Conservation (phyloP, 1,140 invertebrate genomes). For the Sycobia sp. region DNA sequence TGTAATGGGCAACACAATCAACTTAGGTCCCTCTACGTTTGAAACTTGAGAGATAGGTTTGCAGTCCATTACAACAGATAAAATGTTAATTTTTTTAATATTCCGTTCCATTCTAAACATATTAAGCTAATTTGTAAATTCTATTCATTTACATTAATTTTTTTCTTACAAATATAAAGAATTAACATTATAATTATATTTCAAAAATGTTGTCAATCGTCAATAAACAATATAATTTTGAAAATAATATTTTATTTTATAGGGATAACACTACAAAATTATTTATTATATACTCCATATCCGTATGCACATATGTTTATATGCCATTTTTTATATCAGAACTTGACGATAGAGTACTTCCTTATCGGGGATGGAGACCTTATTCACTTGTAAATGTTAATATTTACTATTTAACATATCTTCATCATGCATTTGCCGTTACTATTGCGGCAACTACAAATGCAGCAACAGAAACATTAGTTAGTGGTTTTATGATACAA, state of each 20-base stretch:
- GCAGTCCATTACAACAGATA: too few species aligned
- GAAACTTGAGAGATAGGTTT: too few species aligned
- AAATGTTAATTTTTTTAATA: too few species aligned
- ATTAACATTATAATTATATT: too few species aligned
- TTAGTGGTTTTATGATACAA: constrained; percentile 42
- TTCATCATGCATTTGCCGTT: constrained; percentile 32
- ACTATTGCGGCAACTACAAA: constrained; percentile 38
- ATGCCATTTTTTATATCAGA: constrained; percentile 18
- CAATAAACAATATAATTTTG: too few species aligned
- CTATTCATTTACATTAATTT: too few species aligned
- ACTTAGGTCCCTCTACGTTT: too few species aligned
- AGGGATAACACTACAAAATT: constrained; percentile 8
- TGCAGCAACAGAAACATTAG: constrained; percentile 37
- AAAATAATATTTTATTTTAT: constrained; percentile 2
- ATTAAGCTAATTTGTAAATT: too few species aligned
- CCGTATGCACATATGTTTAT: constrained; percentile 12
- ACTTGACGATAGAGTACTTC: constrained; percentile 17
- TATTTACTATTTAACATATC: constrained; percentile 23
- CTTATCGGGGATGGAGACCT: constrained; percentile 25
- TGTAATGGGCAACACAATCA: too few species aligned
- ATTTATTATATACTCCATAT: neutral
- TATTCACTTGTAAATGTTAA: neutral
- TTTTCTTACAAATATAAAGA: too few species aligned
- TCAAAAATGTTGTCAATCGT: too few species aligned
- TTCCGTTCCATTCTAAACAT: too few species aligned